Evolutionary conservation across 2,888 invertebrate genomes (phyloP).

Genomic region (Parapristionchus giblindavisi): DNA sequence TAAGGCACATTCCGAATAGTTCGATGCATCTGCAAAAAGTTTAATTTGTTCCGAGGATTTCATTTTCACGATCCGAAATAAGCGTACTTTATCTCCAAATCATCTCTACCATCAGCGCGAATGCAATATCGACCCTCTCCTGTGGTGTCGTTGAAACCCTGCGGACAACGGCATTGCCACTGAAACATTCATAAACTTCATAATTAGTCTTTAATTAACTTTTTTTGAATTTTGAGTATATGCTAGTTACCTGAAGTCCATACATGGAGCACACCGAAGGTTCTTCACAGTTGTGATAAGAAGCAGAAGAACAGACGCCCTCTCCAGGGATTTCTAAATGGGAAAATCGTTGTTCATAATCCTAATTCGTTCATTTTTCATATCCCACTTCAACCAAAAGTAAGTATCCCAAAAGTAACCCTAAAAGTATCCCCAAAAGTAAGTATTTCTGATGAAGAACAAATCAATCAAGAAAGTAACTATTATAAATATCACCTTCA

Average conservation of each 20-base stretch:
- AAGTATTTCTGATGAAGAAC: too few species aligned
- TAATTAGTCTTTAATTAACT: neutral
- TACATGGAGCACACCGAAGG: neutral
- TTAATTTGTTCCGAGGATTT: constrained; percentile 2
- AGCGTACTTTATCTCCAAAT: neutral
- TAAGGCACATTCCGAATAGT: constrained; percentile 62
- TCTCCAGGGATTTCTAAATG: neutral
- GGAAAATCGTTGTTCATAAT: neutral
- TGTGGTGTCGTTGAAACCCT: constrained; percentile 24
- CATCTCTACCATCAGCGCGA: neutral
- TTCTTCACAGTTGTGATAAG: neutral
- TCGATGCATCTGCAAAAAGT: constrained; percentile 60
- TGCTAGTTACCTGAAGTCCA: neutral
- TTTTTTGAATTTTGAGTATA: neutral
- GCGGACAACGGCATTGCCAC: constrained; percentile 34
- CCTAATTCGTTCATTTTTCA: too few species aligned
- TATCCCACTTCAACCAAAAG: too few species aligned
- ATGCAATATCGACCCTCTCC: constrained; percentile 9
- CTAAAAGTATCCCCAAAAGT: too few species aligned
- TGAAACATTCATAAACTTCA: neutral
- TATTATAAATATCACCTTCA: too few species aligned
- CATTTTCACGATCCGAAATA: neutral
- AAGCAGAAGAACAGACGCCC: constrained; percentile 7
- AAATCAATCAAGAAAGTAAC: too few species aligned
- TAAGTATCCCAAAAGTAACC: too few species aligned